Conservation (phyloP, 2,113 vertebrate genomes). For the Rhea americana region DNA sequence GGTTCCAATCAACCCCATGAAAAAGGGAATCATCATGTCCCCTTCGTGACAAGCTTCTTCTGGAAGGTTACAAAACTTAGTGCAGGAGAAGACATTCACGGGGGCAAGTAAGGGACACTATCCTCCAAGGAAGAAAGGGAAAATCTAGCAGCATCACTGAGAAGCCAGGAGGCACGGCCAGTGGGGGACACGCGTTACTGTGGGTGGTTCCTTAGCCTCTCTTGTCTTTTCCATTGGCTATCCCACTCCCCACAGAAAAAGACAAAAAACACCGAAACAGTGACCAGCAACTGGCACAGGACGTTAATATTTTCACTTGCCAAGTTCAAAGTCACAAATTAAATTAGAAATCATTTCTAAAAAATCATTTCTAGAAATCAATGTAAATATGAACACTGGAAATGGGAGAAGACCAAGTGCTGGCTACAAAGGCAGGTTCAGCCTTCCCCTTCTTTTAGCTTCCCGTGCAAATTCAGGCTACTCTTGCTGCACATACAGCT, state of each 20-base stretch:
- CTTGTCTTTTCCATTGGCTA: neutral
- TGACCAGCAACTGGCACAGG: accelerated
- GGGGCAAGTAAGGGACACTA: neutral
- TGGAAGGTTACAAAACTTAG: neutral
- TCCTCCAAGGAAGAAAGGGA: neutral
- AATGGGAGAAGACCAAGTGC: neutral
- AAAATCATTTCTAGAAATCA: neutral
- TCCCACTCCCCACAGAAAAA: neutral
- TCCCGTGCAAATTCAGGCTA: neutral
- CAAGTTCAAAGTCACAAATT: neutral
- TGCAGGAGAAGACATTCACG: neutral
- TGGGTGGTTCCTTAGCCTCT: too few species aligned
- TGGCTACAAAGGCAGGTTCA: neutral
- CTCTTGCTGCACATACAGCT: neutral
- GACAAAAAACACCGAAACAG: too few species aligned
- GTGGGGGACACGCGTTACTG: neutral
- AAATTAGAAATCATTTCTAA: neutral
- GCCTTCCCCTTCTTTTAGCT: neutral
- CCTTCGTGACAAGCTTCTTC: neutral
- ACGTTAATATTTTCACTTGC: neutral
- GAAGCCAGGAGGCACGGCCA: neutral
- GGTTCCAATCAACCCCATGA: neutral
- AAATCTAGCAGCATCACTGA: neutral
- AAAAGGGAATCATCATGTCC: neutral
- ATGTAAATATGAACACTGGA: neutral